Evolutionary conservation across 2,888 invertebrate genomes (phyloP).

Genomic region (Phymatocera aterrima): DNA sequence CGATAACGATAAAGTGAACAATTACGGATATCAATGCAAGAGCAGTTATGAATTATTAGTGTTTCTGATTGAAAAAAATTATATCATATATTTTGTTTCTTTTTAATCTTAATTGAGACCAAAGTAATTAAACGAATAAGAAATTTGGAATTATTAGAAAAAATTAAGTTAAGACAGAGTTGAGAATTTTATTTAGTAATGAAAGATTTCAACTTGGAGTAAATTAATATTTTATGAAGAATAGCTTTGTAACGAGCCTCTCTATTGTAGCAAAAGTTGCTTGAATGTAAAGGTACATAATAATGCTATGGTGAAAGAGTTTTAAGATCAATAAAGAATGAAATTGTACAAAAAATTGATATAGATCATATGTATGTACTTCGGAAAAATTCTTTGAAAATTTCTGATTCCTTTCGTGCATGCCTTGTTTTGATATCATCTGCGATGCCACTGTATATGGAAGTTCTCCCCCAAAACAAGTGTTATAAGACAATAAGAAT

Average conservation of each 20-base stretch:
- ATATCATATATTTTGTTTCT: not conserved
- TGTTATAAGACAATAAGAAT: not conserved
- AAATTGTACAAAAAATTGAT: not conserved
- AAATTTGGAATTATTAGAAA: slow-evolving; percentile 15
- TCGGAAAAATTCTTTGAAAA: not conserved
- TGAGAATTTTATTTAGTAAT: not conserved
- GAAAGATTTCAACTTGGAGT: not conserved
- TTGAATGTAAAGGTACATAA: not conserved
- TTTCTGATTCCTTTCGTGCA: not conserved
- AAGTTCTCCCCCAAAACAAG: slow-evolving; percentile 26
- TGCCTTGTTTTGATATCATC: slow-evolving; percentile 32
- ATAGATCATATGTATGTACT: not conserved
- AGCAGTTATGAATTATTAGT: not conserved
- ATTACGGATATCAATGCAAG: slow-evolving; percentile 16
- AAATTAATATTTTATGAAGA: not conserved
- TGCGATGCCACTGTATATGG: slow-evolving; percentile 32
- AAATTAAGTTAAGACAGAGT: not conserved
- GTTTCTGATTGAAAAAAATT: not conserved
- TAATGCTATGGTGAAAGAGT: not conserved
- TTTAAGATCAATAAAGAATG: slow-evolving; percentile 6
- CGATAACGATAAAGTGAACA: not conserved
- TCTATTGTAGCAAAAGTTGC: not conserved
- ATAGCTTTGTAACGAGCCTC: not conserved
- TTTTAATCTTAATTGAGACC: slow-evolving; percentile 1
- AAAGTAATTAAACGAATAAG: not conserved